Percentiles rank a stretch among this genome's conserved stretches.
Evolutionary conservation across 2,888 invertebrate genomes (phyloP).

Genomic region (Clivina fossor): DNA sequence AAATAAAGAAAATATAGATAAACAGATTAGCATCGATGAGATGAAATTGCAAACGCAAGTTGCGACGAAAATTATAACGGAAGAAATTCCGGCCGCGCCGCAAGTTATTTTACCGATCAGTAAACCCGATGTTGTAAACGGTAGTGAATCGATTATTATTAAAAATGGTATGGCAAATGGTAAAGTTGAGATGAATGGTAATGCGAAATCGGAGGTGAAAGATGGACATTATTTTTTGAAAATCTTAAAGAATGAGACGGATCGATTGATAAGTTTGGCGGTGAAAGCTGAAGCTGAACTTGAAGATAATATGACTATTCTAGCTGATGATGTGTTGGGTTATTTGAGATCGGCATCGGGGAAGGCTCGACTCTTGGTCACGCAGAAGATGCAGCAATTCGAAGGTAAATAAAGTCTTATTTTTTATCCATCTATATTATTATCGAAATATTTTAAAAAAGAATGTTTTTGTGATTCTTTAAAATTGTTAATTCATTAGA

Average conservation of each 20-base stretch:
- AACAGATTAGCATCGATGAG: constrained; percentile 8
- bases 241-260: constrained; percentile 72
- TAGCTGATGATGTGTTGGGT: constrained; percentile 80
- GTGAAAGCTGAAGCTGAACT: constrained; percentile 71
- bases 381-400: constrained; percentile 95
- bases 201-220: constrained; percentile 53
- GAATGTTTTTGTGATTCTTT: too few relatives aligned
- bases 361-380: constrained; percentile 84
- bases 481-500: too few relatives aligned
- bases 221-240: constrained; percentile 79
- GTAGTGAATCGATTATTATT: background rate
- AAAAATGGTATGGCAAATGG: constrained; percentile 37
- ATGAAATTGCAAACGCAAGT: too few relatives aligned
- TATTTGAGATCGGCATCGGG: constrained; percentile 85
- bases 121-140: constrained; percentile 36
- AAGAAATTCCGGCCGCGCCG: constrained; percentile 54
- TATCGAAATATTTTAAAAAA: background rate
- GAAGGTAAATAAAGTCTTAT: too few relatives aligned
- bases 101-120: constrained; percentile 52
- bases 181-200: constrained; percentile 3
- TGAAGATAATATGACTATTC: constrained; percentile 55
- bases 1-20: constrained; percentile 28
- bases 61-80: constrained; percentile 48
- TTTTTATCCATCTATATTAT: background rate
- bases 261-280: constrained; percentile 67